These are phyloP conservation scores for Caenorhabditis sp. DNA, from an alignment of 2,888 invertebrate genomes.

Conservation along the genomic window DNA sequence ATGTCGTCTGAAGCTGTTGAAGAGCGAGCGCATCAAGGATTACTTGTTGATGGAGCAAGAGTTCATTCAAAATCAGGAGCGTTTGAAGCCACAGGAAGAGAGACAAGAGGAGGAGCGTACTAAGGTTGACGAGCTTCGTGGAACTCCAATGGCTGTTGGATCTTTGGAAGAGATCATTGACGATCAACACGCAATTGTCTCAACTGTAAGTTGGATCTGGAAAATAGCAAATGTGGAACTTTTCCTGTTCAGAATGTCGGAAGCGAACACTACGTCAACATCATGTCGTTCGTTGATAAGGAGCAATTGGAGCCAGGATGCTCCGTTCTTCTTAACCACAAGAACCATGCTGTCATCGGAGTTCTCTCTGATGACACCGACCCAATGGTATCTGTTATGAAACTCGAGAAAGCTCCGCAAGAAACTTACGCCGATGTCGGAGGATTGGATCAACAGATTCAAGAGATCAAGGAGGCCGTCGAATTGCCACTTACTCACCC, in stretches of 20 bases:
- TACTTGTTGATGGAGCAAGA: slow-evolving; percentile 99
- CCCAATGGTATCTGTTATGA: slow-evolving; percentile 99
- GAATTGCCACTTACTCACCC: slow-evolving; percentile 98
- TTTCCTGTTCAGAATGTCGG: slow-evolving; percentile 88
- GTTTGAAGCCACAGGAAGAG: slow-evolving; percentile 98
- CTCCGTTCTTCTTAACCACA: slow-evolving; percentile 97
- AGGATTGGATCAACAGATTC: slow-evolving; percentile 91
- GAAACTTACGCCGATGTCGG: slow-evolving; percentile 94
- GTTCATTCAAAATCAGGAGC: slow-evolving; percentile 97
- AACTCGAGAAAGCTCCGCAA: slow-evolving; percentile 97
- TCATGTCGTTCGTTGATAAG: slow-evolving; percentile 99
- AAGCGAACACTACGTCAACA: slow-evolving; percentile 99
- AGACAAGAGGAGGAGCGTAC: slow-evolving; percentile 89
- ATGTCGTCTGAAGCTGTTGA: slow-evolving; percentile 94
- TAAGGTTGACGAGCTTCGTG: slow-evolving; percentile 92
- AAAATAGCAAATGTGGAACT: too few species aligned
- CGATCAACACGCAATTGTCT: slow-evolving; percentile 99
- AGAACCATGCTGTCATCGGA: slow-evolving; percentile 97
- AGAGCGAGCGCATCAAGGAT: slow-evolving; percentile 98
- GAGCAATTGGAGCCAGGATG: slow-evolving; percentile 99
- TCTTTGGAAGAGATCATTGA: slow-evolving; percentile 99
- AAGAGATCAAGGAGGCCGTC: slow-evolving; percentile 98
- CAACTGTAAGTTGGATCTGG: slow-evolving; percentile 67
- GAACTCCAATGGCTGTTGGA: slow-evolving; percentile 99
- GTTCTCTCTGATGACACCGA: slow-evolving; percentile 99